These are phyloP conservation scores for Antechinus stuartii DNA, from an alignment of 2,113 vertebrate genomes.

Conservation along the genomic window DNA sequence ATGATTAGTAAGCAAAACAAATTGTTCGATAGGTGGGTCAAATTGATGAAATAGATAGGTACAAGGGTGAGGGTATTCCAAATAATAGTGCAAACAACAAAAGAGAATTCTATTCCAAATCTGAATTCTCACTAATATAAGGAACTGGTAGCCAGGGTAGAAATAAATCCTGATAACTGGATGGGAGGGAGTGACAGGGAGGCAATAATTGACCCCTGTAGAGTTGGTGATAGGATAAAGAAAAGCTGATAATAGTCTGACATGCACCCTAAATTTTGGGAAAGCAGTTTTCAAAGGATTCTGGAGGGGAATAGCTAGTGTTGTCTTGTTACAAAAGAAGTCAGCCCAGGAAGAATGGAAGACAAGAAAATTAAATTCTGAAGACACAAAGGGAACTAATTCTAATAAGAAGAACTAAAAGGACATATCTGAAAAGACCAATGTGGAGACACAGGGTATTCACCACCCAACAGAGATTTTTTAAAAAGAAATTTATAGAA, in stretches of 20 bases:
- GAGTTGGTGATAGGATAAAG: neutral
- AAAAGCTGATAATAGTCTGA: neutral
- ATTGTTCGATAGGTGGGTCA: neutral
- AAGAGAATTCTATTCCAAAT: neutral
- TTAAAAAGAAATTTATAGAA: neutral
- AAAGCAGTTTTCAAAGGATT: neutral
- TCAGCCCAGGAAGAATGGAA: neutral
- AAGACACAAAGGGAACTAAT: neutral
- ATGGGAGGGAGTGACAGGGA: neutral
- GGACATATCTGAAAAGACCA: neutral
- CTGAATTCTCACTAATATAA: neutral
- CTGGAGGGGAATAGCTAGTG: neutral
- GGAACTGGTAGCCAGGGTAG: neutral
- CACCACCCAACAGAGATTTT: neutral
- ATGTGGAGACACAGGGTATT: neutral
- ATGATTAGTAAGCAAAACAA: neutral
- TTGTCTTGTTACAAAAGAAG: neutral
- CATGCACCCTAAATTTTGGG: neutral
- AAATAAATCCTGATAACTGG: neutral
- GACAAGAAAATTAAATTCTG: neutral
- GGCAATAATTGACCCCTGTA: neutral
- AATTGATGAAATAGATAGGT: neutral
- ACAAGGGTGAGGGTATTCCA: neutral
- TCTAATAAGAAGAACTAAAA: neutral
- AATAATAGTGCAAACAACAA: neutral